A percentile compares a stretch with the other conserved stretches of the same genome.
Evolutionary conservation across 2,888 invertebrate genomes (phyloP).

Genomic region (Chelonus formosanus): DNA sequence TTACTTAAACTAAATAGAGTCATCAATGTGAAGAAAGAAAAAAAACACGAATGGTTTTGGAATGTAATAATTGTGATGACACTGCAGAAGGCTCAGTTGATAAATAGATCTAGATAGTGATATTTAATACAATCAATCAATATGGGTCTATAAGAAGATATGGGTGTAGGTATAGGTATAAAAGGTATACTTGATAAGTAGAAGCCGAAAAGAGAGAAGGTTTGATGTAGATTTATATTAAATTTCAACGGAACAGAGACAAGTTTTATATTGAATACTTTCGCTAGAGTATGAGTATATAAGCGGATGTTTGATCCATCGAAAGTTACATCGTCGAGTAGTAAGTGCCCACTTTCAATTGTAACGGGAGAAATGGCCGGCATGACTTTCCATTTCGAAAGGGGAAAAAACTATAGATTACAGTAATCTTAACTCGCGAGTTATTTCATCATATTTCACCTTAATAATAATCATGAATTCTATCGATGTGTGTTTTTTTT

Average conservation of each 20-base stretch:
- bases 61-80: too few relatives aligned
- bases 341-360: conserved; percentile 52
- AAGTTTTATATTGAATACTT: conserved; percentile 27
- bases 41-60: too few relatives aligned
- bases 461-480: conserved; percentile 15
- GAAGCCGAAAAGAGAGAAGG: too few relatives aligned
- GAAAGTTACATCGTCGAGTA: conserved; percentile 45
- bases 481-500: too few relatives aligned
- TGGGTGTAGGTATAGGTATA: too few relatives aligned
- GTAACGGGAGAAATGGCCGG: conserved; percentile 50
- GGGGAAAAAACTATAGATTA: conserved; percentile 25
- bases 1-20: too few relatives aligned
- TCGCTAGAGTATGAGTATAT: conserved; percentile 20
- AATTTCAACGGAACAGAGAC: background rate
- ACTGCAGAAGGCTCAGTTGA: too few relatives aligned
- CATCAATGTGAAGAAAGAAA: too few relatives aligned
- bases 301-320: conserved; percentile 38
- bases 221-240: background rate
- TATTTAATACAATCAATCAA: too few relatives aligned
- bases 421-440: background rate
- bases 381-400: conserved; percentile 51
- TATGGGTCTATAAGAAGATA: too few relatives aligned
- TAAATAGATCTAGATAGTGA: too few relatives aligned
- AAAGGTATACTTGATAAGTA: too few relatives aligned
- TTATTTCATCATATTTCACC: background rate